Conservation (phyloP, 2,113 vertebrate genomes). For the Mastomys coucha region DNA sequence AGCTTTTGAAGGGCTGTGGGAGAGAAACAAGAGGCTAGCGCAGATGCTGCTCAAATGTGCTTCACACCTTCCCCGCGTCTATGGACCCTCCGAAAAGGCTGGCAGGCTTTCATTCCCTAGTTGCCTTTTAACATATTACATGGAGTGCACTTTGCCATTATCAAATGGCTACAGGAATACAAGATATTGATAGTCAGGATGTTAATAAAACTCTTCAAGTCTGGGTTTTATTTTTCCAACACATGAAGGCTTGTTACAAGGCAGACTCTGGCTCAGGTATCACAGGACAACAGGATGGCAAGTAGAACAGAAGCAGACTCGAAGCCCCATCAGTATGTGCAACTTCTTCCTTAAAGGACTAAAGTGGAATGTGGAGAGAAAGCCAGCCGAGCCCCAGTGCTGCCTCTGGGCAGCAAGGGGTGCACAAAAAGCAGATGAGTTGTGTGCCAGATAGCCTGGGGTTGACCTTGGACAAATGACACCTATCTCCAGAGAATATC, state of each 20-base stretch:
- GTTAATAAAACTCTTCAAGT: neutral
- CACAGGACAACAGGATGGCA: neutral
- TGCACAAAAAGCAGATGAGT: neutral
- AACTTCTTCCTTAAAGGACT: neutral
- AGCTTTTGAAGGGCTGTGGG: neutral
- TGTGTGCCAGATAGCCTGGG: neutral
- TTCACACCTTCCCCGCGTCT: neutral
- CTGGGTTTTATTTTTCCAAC: neutral
- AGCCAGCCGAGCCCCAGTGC: no score
- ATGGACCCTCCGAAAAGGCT: neutral
- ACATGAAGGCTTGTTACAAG: neutral
- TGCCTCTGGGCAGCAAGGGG: neutral
- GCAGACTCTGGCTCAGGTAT: neutral
- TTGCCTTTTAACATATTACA: neutral
- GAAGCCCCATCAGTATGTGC: neutral
- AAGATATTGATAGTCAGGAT: neutral
- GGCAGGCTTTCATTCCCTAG: neutral
- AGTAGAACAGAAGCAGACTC: rapidly evolving
- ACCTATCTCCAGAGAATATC: slow-evolving; percentile 28
- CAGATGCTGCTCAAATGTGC: neutral
- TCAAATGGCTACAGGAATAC: neutral
- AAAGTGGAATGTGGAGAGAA: neutral
- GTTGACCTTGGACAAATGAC: slow-evolving; percentile 44
- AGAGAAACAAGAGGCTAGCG: neutral
- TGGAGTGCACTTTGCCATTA: neutral